Evolutionary conservation across 2,888 invertebrate genomes (phyloP).

Genomic region (Brenthis hecate): DNA sequence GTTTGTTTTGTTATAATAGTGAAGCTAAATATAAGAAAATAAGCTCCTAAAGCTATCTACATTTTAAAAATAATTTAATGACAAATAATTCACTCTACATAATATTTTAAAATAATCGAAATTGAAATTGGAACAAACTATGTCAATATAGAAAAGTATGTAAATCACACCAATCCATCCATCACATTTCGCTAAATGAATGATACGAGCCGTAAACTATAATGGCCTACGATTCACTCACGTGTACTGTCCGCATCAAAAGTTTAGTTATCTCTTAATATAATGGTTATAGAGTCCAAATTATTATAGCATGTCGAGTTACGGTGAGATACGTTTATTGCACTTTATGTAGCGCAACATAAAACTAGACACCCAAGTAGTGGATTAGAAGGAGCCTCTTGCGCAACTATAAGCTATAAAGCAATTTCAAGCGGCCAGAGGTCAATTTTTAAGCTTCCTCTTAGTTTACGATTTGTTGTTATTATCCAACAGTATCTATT

Average conservation of each 20-base stretch:
- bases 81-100: too few relatives aligned
- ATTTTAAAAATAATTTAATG: too few relatives aligned
- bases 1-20: too few relatives aligned
- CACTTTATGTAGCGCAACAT: constrained; percentile 66
- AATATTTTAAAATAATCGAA: neutral
- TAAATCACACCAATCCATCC: constrained; percentile 58
- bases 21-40: too few relatives aligned
- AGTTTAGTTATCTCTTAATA: constrained; percentile 32
- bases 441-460: constrained; percentile 66
- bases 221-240: constrained; percentile 68
- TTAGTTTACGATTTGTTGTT: constrained; percentile 75
- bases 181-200: constrained; percentile 74
- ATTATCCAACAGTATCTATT: constrained; percentile 64
- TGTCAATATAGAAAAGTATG: constrained; percentile 39
- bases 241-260: constrained; percentile 51
- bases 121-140: constrained; percentile 15
- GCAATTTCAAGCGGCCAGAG: constrained; percentile 52
- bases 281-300: constrained; percentile 47
- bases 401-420: constrained; percentile 63
- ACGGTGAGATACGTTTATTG: constrained; percentile 55
- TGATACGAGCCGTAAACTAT: constrained; percentile 70
- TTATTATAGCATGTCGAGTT: constrained; percentile 24
- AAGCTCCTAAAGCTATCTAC: too few relatives aligned
- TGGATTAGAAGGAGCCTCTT: constrained; percentile 70
- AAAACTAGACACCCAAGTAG: constrained; percentile 80